A percentile compares a stretch with the other conserved stretches of the same genome.
Conservation (phyloP, 2,797 vertebrate genomes). For the Lithobates pipiens region DNA sequence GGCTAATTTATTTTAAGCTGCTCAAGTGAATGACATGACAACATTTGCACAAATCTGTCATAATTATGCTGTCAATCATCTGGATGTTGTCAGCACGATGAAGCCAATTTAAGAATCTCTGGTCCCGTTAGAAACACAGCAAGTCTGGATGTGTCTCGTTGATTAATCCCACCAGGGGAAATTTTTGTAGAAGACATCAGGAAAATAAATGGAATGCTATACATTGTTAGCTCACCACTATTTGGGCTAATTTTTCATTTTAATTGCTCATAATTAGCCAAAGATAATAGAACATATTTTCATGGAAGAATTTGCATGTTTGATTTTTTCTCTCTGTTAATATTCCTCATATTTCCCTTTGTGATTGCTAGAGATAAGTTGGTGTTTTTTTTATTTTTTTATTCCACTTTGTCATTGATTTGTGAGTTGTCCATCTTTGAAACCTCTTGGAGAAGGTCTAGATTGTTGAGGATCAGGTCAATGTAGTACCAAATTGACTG, state of each 20-base stretch:
- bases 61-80: slow-evolving; percentile 52
- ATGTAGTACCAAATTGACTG: too few relatives aligned
- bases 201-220: slow-evolving; percentile 25
- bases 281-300: slow-evolving; percentile 11
- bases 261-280: slow-evolving; percentile 19
- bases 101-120: slow-evolving; percentile 38
- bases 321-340: neutral
- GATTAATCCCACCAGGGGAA: slow-evolving; percentile 39
- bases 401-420: too few relatives aligned
- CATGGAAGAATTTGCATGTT: neutral
- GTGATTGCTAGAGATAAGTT: neutral
- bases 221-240: slow-evolving; percentile 14
- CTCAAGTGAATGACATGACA: slow-evolving; percentile 52
- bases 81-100: slow-evolving; percentile 26
- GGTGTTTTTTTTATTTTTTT: too few relatives aligned
- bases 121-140: slow-evolving; percentile 30
- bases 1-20: slow-evolving; percentile 45
- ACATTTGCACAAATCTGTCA: slow-evolving; percentile 52
- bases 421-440: too few relatives aligned
- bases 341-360: neutral
- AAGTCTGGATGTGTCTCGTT: slow-evolving; percentile 39
- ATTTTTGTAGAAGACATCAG: slow-evolving; percentile 21
- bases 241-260: slow-evolving; percentile 12
- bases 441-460: too few relatives aligned
- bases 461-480: too few relatives aligned